A percentile compares a stretch with the other conserved stretches of the same genome.
These are phyloP conservation scores for Oscheius sp. DNA, from an alignment of 1,140 invertebrate species.

Conservation along the genomic window DNA sequence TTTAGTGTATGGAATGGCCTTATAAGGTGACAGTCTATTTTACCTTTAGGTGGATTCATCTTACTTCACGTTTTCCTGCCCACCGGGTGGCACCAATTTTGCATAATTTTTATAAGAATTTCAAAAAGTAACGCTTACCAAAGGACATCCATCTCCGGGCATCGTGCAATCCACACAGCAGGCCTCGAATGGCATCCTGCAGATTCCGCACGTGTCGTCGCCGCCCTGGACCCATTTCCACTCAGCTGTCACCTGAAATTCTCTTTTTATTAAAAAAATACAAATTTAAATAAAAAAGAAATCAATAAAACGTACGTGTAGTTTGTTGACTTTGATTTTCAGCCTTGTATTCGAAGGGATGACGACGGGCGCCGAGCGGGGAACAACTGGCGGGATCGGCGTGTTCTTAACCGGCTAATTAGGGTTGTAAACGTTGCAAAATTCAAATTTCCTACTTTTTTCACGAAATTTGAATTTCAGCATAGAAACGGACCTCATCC, in stretches of 20 bases:
- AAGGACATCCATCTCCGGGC: slow-evolving; percentile 94
- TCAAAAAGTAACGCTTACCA: slow-evolving; percentile 64
- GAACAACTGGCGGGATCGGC: not conserved
- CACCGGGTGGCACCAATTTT: too few species aligned
- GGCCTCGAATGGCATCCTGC: slow-evolving; percentile 95
- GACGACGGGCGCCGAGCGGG: not conserved
- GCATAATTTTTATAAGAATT: too few species aligned
- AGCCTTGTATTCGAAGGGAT: slow-evolving; percentile 20
- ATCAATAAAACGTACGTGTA: slow-evolving; percentile 16
- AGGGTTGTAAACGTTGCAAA: not conserved
- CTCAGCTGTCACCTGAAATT: slow-evolving; percentile 70
- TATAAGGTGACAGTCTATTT: too few species aligned
- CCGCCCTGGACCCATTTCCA: slow-evolving; percentile 87
- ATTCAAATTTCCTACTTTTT: too few species aligned
- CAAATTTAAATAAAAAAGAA: not conserved
- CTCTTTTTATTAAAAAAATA: slow-evolving; percentile 8
- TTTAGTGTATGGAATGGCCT: too few species aligned
- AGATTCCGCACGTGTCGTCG: slow-evolving; percentile 98
- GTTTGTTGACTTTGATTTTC: slow-evolving; percentile 11
- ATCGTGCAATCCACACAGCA: slow-evolving; percentile 97
- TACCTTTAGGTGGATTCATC: too few species aligned
- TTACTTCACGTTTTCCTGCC: too few species aligned
- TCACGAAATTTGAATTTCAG: too few species aligned
- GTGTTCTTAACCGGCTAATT: not conserved
- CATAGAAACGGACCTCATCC: not conserved